phyloP scores from a whole-genome alignment of 1,140 invertebrate genomes.

The Catajapyx aquilonaris region DNA sequence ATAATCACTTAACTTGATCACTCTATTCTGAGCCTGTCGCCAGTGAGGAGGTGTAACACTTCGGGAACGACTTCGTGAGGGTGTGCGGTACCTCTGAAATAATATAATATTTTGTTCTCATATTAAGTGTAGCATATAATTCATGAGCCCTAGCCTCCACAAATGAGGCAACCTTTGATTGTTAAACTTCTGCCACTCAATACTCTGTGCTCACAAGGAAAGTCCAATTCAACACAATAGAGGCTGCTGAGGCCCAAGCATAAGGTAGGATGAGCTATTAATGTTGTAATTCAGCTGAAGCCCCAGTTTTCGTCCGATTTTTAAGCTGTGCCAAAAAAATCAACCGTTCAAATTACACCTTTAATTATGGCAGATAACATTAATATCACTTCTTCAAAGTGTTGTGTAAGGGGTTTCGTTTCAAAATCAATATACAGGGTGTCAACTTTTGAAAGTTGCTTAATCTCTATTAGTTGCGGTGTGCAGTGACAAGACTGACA shows the following conservation, averaged over 20 bases:
- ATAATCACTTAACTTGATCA: constrained; percentile 58
- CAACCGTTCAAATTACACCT: too few species aligned
- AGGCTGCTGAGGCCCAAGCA: background rate
- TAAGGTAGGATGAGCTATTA: background rate
- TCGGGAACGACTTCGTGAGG: constrained; percentile 44
- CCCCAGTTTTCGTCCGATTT: too few species aligned
- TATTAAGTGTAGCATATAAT: constrained; percentile 3
- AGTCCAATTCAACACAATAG: background rate
- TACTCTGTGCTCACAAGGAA: constrained; percentile 6
- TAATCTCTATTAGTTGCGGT: too few species aligned
- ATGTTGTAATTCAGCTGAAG: too few species aligned
- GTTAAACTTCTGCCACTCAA: constrained; percentile 5
- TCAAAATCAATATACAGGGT: too few species aligned
- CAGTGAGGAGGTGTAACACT: constrained; percentile 76
- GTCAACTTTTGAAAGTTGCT: too few species aligned
- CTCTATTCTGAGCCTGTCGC: constrained; percentile 61
- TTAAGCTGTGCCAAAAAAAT: too few species aligned
- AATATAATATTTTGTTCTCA: constrained; percentile 6
- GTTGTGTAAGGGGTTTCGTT: too few species aligned
- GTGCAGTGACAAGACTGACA: too few species aligned
- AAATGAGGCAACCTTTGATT: constrained; percentile 1
- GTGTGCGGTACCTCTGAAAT: constrained; percentile 55
- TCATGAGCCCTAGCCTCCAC: constrained; percentile 2
- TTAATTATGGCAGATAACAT: too few species aligned
- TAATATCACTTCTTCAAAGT: too few species aligned